A percentile compares a stretch with the other conserved stretches of the same genome.
These are phyloP conservation scores for Tenodera sinensis DNA, from an alignment of 2,888 invertebrate genomes.

Conservation along the genomic window DNA sequence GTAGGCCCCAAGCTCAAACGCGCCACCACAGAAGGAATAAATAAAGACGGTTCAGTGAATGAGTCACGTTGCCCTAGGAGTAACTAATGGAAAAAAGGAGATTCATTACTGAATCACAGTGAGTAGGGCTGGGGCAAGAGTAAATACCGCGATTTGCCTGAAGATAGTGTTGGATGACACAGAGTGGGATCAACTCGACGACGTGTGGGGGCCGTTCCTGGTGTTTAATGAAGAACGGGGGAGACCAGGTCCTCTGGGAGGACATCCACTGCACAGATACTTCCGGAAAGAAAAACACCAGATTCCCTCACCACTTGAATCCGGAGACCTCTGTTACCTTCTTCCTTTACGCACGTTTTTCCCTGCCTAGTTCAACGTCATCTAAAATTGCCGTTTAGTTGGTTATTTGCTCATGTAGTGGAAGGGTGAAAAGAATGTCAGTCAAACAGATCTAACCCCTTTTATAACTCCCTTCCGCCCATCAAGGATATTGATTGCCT, in stretches of 20 bases:
- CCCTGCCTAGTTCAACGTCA: neutral
- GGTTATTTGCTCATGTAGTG: neutral
- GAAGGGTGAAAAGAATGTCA: neutral
- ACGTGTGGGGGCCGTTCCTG: neutral
- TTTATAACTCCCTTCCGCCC: neutral
- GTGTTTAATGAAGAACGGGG: neutral
- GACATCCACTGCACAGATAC: neutral
- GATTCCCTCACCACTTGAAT: neutral
- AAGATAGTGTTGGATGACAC: neutral
- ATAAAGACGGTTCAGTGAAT: neutral
- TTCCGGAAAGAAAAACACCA: neutral
- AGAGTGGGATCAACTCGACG: neutral
- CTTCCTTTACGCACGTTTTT: neutral
- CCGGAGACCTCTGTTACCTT: neutral
- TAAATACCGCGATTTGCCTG: constrained; percentile 14
- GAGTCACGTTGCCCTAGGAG: constrained; percentile 6
- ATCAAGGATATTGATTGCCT: neutral
- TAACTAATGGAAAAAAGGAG: neutral
- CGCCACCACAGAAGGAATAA: neutral
- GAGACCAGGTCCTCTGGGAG: neutral
- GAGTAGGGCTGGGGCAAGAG: neutral
- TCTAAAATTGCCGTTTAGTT: neutral
- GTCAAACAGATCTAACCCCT: neutral
- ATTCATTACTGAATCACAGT: constrained; percentile 10
- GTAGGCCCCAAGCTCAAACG: neutral